Base-by-base conservation (phyloP, 2,888 invertebrate genomes). In the Stratiomys singularior region DNA sequence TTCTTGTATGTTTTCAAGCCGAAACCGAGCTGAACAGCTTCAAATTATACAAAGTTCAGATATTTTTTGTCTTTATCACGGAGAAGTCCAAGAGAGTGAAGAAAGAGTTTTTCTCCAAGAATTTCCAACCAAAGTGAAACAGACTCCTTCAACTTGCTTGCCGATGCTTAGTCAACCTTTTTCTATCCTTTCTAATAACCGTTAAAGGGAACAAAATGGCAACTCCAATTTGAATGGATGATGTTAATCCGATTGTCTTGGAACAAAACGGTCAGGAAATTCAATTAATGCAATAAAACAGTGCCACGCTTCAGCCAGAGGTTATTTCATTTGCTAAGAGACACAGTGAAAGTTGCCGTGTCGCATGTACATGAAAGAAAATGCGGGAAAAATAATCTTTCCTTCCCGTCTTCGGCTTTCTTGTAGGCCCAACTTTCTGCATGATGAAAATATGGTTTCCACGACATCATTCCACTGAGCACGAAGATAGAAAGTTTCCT, bases 281-380 rank as follows among this genome's bases (percentile, higher is more conserved):
- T 66, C 66, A 66, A 66, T 66, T 66, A 66, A 66, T 18, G 18
- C 27, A 37, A n/a, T 66, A 66, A 66, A 37, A 37, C 37, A 37
- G 66, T 21, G 30, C 27, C 21, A 18, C 18, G 30, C 66, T 37
- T 37, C 64, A 18, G 30, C 37, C 58, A 25, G 37, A 13, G 28
- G 30, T 25, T 64, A 11, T 2, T 5, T 4, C 9, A 25, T 60
- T 2, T 18, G 25, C 4, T 21, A 23, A 21, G 4, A 5, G 37
- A 3, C 5, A 18, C 37, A 7, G n/a, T 37, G 21, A 27, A 60
- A 28, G 66, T 37, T n/a, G 37, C 37, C 37, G 30, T 66, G 15
- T 27, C 37, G 27, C 13, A 27, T 37, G 21, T 9, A 37, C 4
- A 18, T 5, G 25, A 60, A 25, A 5, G 13, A 2, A 60, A 60